phyloP scores from a whole-genome alignment of 2,113 vertebrate genomes.

The Myotis yumanensis region DNA sequence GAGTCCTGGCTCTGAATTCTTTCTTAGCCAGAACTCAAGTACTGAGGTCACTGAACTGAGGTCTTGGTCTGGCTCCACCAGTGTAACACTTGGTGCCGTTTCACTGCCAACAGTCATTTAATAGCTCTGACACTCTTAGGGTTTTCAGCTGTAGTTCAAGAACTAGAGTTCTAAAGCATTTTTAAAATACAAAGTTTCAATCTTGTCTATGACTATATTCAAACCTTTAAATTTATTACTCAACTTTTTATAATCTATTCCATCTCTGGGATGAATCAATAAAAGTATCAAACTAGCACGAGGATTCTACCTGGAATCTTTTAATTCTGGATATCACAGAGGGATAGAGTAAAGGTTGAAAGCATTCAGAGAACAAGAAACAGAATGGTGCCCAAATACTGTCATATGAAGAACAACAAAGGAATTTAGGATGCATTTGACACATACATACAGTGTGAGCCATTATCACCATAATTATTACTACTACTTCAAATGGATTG shows the following conservation, averaged over 20 bases:
- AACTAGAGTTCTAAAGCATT: slow-evolving; percentile 52
- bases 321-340: background rate
- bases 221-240: slow-evolving; percentile 39
- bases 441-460: background rate
- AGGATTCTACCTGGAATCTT: background rate
- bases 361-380: background rate
- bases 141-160: background rate
- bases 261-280: slow-evolving; percentile 1
- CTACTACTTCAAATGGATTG: background rate
- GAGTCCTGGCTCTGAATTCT: background rate
- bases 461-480: background rate
- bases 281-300: slow-evolving; percentile 28
- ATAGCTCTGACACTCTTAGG: slow-evolving; percentile 5
- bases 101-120: background rate
- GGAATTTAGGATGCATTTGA: background rate
- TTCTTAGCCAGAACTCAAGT: background rate
- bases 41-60: background rate
- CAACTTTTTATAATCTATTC: slow-evolving; percentile 20
- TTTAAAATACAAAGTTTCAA: slow-evolving; percentile 48
- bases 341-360: background rate
- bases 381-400: background rate
- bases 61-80: background rate
- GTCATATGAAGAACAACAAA: background rate
- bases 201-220: slow-evolving; percentile 37
- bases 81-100: background rate